These are phyloP conservation scores for Tenebrio molitor DNA, from an alignment of 1,140 invertebrate species.

Conservation along the genomic window DNA sequence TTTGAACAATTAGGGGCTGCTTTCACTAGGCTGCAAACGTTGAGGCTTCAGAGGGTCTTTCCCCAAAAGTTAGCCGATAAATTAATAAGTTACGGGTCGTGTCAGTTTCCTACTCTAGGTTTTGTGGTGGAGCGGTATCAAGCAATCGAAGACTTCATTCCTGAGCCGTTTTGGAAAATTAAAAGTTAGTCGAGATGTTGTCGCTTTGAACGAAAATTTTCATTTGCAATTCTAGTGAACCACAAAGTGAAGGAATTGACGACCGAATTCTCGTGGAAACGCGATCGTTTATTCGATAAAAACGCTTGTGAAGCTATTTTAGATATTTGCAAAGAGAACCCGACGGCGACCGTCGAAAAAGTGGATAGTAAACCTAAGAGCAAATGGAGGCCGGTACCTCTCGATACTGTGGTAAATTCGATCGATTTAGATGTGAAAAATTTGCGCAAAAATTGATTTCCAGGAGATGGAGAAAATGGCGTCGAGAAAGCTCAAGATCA, in stretches of 20 bases:
- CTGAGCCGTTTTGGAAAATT: slow-evolving; percentile 95
- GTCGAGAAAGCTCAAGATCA: slow-evolving; percentile 92
- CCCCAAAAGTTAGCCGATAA: slow-evolving; percentile 80
- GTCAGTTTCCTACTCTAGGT: slow-evolving; percentile 97
- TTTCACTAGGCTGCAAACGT: slow-evolving; percentile 98
- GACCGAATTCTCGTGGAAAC: slow-evolving; percentile 93
- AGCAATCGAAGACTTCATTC: slow-evolving; percentile 89
- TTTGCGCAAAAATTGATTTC: slow-evolving; percentile 20
- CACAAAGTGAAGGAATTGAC: slow-evolving; percentile 79
- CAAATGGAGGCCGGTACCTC: slow-evolving; percentile 95
- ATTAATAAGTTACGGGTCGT: slow-evolving; percentile 97
- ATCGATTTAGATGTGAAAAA: slow-evolving; percentile 1
- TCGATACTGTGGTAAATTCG: slow-evolving; percentile 93
- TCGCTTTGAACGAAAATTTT: slow-evolving; percentile 23
- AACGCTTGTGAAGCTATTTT: slow-evolving; percentile 84
- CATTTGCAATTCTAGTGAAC: slow-evolving; percentile 71
- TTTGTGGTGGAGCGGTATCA: slow-evolving; percentile 97
- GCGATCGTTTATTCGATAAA: slow-evolving; percentile 91
- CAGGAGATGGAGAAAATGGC: slow-evolving; percentile 96
- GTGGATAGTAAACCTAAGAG: slow-evolving; percentile 91
- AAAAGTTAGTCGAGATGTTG: slow-evolving; percentile 70
- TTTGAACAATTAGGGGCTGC: slow-evolving; percentile 85
- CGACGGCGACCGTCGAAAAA: slow-evolving; percentile 83
- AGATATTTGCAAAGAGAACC: slow-evolving; percentile 83
- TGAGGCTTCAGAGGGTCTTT: slow-evolving; percentile 89